These are phyloP conservation scores for Hozukius guyotensis DNA, from an alignment of 2,797 vertebrate genomes.

Conservation along the genomic window DNA sequence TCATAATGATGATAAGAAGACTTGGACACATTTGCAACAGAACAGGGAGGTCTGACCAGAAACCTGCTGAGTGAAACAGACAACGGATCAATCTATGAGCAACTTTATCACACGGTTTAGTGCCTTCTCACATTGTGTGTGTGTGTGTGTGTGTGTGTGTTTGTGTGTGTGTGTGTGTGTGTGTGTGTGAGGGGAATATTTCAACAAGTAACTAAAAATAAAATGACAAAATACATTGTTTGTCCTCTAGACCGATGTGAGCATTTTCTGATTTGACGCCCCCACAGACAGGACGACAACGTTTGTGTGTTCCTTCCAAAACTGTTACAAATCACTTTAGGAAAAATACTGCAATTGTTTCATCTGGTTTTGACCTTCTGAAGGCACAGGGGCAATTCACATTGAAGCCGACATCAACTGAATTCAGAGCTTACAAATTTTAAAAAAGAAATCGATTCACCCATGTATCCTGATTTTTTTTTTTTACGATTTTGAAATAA, in stretches of 20 bases:
- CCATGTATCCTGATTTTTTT: too few species aligned
- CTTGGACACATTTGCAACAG: slow-evolving; percentile 15
- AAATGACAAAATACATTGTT: not conserved
- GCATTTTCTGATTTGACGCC: not conserved
- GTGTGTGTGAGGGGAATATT: not conserved
- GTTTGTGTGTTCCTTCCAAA: not conserved
- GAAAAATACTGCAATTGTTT: not conserved
- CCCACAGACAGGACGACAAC: not conserved
- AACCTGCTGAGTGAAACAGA: not conserved
- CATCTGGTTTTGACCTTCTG: not conserved
- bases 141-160: too few species aligned
- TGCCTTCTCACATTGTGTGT: not conserved
- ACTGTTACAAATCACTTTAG: not conserved
- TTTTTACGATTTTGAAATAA: too few species aligned
- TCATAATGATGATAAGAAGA: slow-evolving; percentile 32
- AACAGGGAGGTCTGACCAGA: slow-evolving; percentile 6
- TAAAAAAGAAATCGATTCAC: not conserved
- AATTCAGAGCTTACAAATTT: not conserved
- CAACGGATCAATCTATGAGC: slow-evolving; percentile 2
- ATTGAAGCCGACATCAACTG: not conserved
- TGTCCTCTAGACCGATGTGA: not conserved
- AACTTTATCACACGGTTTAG: not conserved
- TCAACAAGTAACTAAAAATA: not conserved
- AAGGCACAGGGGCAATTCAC: not conserved
- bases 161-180: not conserved